Conservation (phyloP, 2,113 vertebrate genomes). For the Anser cygnoides region DNA sequence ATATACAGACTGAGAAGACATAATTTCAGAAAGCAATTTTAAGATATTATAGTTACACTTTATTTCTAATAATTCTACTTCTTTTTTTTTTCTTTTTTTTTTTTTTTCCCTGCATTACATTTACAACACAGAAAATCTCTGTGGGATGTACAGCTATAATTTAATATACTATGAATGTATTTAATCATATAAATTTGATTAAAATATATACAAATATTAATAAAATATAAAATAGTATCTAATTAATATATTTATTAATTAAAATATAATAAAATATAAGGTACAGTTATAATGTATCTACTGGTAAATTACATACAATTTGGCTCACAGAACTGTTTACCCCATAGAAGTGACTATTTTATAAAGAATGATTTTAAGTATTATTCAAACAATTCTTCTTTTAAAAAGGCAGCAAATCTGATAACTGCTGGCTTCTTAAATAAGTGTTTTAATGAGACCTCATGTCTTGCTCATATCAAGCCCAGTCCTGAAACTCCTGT, state of each 20-base stretch:
- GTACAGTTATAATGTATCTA: slow-evolving; percentile 1
- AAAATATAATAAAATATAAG: too few species aligned
- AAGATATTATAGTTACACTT: slow-evolving; percentile 21
- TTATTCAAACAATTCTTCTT: slow-evolving; percentile 9
- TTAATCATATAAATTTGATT: too few species aligned
- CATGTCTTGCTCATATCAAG: neutral
- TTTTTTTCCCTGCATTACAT: slow-evolving; percentile 40
- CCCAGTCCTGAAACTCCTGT: neutral
- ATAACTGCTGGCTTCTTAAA: neutral
- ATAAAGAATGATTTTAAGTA: neutral
- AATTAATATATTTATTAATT: too few species aligned
- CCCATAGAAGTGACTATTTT: slow-evolving; percentile 8
- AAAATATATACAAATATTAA: too few species aligned
- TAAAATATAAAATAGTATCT: too few species aligned
- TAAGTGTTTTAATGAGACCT: neutral
- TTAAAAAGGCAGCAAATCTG: neutral
- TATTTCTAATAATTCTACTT: slow-evolving; percentile 34
- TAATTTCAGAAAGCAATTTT: slow-evolving; percentile 35
- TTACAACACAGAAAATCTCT: slow-evolving; percentile 16
- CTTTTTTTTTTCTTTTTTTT: neutral
- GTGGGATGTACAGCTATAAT: slow-evolving; percentile 10
- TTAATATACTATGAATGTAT: too few species aligned
- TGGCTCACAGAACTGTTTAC: slow-evolving; percentile 23
- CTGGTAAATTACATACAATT: neutral
- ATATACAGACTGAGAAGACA: neutral